Base-by-base conservation (phyloP, 2,113 vertebrate species). In the Epinephelus moara region DNA sequence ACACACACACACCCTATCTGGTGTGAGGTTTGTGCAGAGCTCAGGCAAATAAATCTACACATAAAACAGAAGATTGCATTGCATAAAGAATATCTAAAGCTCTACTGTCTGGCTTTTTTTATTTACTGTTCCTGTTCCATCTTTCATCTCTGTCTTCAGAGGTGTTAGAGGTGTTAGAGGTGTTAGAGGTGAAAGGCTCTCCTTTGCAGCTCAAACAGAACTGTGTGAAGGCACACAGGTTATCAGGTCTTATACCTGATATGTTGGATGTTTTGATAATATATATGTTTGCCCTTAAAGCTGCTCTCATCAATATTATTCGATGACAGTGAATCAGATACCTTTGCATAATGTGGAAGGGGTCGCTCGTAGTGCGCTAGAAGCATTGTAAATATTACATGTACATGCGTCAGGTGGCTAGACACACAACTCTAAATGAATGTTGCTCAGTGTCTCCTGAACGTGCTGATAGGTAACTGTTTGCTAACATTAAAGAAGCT, bases 41-140 rank as follows among this genome's bases (percentile, higher is more conserved):
- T 18, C 62, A 27, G 57, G 59, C 66, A 81, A 77, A 61, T 73
- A 70, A 56, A 75, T 80, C 25, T 52, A 37, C 42, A 77, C 64
- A 69, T 59, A 49, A 67, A 81, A 70, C 30, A 78, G 6, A 56
- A 10, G 45, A 23, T 79, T 73, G 23, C 57, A 6, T 67, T 14
- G 55, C 67, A 83, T 21, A 53, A 27, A 40, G 18, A 47, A 74
- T 40, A 64, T 68, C 33, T 75, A 18, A 56, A 70, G 50, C 23
- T 33, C 57, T 49, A 6, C 45, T 47, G 25, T 84, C 62, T 67
- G 10, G 27, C 18, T 30, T 30, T 42, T 8, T 42, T 10, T 72
- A 25, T 52, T 40, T 50, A 11, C 45, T 19, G 49, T 10, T 42
- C 37, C 33, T 33, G 47, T 56, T 49, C 11, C 15, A 45, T 60